Evolutionary conservation across 2,888 invertebrate species (phyloP), one percentile per base, ranked within the genome.

Genomic region (Hydriomena furcata): DNA sequence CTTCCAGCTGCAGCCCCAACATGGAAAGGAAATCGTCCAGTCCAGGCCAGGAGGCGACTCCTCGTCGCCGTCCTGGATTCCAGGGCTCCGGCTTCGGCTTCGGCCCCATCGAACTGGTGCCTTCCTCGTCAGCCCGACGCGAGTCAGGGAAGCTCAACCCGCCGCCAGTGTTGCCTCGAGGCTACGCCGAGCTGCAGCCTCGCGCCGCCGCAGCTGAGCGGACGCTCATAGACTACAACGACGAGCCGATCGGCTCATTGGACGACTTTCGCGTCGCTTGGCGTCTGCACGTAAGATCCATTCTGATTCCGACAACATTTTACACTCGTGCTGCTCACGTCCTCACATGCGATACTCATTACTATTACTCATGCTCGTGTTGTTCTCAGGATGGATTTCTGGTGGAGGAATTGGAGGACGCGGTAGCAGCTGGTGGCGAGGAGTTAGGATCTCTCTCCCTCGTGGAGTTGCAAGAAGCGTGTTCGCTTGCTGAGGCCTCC

Each of bases 131-230:
- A n/a, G 58, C 66, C 54, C 38, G 66, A 56, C 68, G 79, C 62
- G 63, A 58, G 42, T 49, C 53, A 10, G 57, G 25, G 23, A 25
- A 56, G 10, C 32, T 68, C 46, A 73, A 79, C 2, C 78, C 87
- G 57, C 85, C 88, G 68, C 86, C 90, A 66, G 78, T 80, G 52
- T 76, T 90, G 71, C 84, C 89, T 57, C 80, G 85, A 60, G 58
- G 68, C 44, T 85, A 81, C 75, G 55, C 79, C 21, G 85, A 88
- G 74, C 81, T 90, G 68, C 85, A 83, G 76, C 88, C 89, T 60
- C 79, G 88, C 51, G 65, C 63, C 42, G 58, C 73, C 23, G 43
- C 71, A 23, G 55, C 58, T 44, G 82, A 83, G 64, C 63, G 60
- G 54, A 74, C 73, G 63, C 78, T 90, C 37, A 43, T 10, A 8